Evolutionary conservation across 2,797 vertebrate species (phyloP), one percentile per base, ranked within the genome.

Genomic region (Muscicapa striata): DNA sequence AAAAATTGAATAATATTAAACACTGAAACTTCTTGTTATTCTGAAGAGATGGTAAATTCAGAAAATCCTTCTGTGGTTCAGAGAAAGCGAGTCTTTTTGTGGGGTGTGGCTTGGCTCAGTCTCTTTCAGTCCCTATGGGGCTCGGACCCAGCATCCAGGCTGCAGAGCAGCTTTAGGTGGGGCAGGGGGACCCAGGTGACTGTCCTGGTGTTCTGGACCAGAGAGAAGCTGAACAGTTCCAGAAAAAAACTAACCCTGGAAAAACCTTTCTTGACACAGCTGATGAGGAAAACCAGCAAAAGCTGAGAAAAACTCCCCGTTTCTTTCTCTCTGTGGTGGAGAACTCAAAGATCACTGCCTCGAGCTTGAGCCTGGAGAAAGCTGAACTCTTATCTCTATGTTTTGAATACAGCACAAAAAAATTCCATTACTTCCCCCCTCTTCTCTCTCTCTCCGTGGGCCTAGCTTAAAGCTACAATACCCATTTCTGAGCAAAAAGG

Each of bases 301-400:
- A 34, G 6, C 10, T 27, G 24, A 55, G 11, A 17, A 66, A 32
- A 55, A 52, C 10, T 46, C 51, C 9, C 8, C 0, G 1, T 20
- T 57, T 34, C 32, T 69, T 16, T 34, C 23, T 63, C 1, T 64
- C 3, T 57, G 52, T 4, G 11, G 8, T 7, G 7, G 26, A 55
- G n/a, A 45, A 64, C 40, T 55, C 2, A 5, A 21, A 78, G 40
- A 36, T 9, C 21, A 11, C n/a, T 66, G 41, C n/a, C 0, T 0
- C 0, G 4, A 32, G n/a, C 11, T 54, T 0, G 4, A 32, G n/a
- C 13, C 36, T 0, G 1, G 27, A 55, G n/a, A 32, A 55, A 32
- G 41, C 41, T 26, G 51, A 27, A 32, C n/a, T 21, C 41, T 45
- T 45, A 36, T 16, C 21, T 15, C 6, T 13, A 4, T 5, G 2